Evolutionary conservation across 2,888 invertebrate species (phyloP).

Genomic region (Hoplodrina blanda): DNA sequence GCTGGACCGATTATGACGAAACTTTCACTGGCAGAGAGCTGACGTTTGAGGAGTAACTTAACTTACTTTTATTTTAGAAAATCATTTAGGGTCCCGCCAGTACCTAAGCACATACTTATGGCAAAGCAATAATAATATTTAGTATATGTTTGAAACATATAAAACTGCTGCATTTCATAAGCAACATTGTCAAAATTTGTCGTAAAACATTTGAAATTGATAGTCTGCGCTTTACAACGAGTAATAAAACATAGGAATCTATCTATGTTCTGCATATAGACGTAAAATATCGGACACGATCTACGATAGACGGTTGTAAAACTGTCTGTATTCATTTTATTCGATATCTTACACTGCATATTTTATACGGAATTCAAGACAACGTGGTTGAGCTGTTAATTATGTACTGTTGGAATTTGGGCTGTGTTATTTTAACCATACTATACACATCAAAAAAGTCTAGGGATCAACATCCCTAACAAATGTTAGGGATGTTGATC

Average conservation of each 20-base stretch:
- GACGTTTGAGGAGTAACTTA: too few species aligned
- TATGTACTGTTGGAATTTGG: too few species aligned
- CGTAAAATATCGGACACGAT: constrained; percentile 15
- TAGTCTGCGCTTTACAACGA: constrained; percentile 20
- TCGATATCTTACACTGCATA: constrained; percentile 9
- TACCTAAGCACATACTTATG: background rate
- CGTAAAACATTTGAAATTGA: constrained; percentile 37
- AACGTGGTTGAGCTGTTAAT: too few species aligned
- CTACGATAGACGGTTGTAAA: constrained; percentile 10
- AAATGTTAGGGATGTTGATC: too few species aligned
- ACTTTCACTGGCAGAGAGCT: too few species aligned
- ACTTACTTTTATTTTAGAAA: too few species aligned
- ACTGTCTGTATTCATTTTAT: background rate
- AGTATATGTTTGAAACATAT: background rate
- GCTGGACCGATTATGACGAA: too few species aligned
- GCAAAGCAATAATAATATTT: too few species aligned
- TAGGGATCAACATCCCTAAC: too few species aligned
- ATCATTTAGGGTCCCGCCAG: too few species aligned
- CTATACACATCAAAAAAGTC: too few species aligned
- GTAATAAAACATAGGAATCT: constrained; percentile 32
- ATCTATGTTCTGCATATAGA: constrained; percentile 12
- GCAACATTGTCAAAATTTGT: constrained; percentile 27
- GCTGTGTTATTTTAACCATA: too few species aligned
- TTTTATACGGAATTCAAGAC: constrained; percentile 5
- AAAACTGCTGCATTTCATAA: constrained; percentile 11